Conservation (phyloP, 2,113 vertebrate genomes). For the Ciconia stormi region DNA sequence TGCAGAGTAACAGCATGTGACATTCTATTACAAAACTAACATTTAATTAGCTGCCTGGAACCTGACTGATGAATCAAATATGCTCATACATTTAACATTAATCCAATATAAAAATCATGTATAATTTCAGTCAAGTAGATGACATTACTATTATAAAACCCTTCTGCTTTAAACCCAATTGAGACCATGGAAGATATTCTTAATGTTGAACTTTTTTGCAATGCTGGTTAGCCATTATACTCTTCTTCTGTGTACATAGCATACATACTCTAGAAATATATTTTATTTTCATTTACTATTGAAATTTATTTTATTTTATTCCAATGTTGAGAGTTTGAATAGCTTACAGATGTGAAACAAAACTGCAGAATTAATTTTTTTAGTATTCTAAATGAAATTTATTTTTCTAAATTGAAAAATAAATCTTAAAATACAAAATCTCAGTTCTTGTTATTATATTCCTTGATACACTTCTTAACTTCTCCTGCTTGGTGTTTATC, state of each 20-base stretch:
- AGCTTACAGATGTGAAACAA: neutral
- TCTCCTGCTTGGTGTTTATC: neutral
- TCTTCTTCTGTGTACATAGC: neutral
- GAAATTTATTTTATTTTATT: neutral
- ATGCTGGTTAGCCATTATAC: neutral
- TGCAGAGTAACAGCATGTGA: neutral
- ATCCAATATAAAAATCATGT: neutral
- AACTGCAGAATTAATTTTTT: neutral
- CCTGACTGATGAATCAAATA: neutral
- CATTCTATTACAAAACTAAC: neutral
- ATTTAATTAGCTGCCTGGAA: neutral
- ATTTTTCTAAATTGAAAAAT: neutral
- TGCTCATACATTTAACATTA: neutral
- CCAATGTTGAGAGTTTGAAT: neutral
- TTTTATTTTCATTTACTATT: neutral
- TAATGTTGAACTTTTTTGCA: neutral
- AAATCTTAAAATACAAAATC: neutral
- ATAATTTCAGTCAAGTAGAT: neutral
- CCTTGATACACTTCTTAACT: neutral
- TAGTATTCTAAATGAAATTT: neutral
- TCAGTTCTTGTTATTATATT: neutral
- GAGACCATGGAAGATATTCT: neutral
- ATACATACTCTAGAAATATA: accelerated
- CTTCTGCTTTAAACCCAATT: neutral
- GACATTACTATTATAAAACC: neutral